Base-by-base conservation (phyloP, 2,888 invertebrate genomes). In the Malacosoma neustria region DNA sequence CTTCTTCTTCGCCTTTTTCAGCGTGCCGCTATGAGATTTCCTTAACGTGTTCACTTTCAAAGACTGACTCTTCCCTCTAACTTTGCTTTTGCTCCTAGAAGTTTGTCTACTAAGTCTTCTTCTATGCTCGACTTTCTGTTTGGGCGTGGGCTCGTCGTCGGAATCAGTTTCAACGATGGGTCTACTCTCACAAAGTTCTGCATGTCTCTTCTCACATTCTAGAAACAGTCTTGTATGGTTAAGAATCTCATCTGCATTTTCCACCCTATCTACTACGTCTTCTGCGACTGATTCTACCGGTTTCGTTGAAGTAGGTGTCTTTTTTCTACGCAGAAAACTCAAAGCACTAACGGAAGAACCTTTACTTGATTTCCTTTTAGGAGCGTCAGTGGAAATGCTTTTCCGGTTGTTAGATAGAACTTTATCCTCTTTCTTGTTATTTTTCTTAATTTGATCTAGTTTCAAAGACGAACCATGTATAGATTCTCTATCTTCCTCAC, bases 31-130 rank as follows among this genome's bases (percentile, higher is more conserved):
- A 35, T 85, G 85, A 13, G 80, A 77, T 46, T 85, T 85, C 31
- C 84, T 65, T 11, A 85, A 41, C 0, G 85, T 84, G 36, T 80
- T 84, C 4, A 85, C 71, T 63, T 80, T 84, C 1, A 85, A 60
- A 1, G 73, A 66, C 45, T 84, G 85, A 48, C 84, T 84, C 46
- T 85, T 85, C 1, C 85, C 85, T 45, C 85, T 57, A 2, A 54
- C 79, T 58, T 84, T 85, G 39, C 85, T 85, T 51, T 85, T 85
- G 51, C 81, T 77, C 48, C 85, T 73, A 29, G 85, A 85, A 13
- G 85, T 75, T 41, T 84, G 84, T 41, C 85, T 60, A 40, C 85
- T 85, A 4, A 85, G 53, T 45, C 84, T 64, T 45, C 85, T 65
- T 43, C 82, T 70, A 14, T 81, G 82, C 40, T 84, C 82, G 22